Conservation (phyloP, 2,888 invertebrate genomes). For the Choristoneura rosaceana region DNA sequence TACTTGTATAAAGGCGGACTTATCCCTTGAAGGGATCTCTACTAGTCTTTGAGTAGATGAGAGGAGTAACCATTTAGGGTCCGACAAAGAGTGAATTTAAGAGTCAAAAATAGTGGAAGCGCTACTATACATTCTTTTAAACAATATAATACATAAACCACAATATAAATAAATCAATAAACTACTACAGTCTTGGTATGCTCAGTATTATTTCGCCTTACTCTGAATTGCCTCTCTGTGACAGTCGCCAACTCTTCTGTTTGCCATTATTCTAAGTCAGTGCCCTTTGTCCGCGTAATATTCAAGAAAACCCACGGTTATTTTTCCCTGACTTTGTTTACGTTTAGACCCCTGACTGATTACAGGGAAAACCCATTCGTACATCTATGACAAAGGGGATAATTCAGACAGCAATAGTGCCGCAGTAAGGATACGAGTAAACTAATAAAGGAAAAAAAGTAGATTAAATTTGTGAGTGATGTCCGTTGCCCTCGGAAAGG, state of each 20-base stretch:
- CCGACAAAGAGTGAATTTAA: too few species aligned
- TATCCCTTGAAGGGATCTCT: too few species aligned
- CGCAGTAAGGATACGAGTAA: slow-evolving; percentile 20
- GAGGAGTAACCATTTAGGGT: too few species aligned
- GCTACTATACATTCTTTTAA: too few species aligned
- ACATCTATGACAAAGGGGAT: slow-evolving; percentile 32
- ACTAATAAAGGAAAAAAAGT: slow-evolving; percentile 32
- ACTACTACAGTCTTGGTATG: too few species aligned
- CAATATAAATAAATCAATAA: too few species aligned
- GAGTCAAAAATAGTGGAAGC: too few species aligned
- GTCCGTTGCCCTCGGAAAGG: neutral
- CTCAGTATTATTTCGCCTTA: too few species aligned
- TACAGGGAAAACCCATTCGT: slow-evolving; percentile 33
- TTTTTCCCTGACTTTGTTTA: slow-evolving; percentile 37
- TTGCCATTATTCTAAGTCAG: neutral
- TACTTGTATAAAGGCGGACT: too few species aligned
- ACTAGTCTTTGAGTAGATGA: too few species aligned
- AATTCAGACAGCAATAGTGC: slow-evolving; percentile 17
- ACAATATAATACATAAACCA: too few species aligned
- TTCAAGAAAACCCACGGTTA: slow-evolving; percentile 17
- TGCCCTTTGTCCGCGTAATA: slow-evolving; percentile 1
- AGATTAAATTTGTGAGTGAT: slow-evolving; percentile 28
- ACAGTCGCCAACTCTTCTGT: neutral
- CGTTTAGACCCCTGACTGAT: slow-evolving; percentile 37
- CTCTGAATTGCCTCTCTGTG: neutral